A percentile compares a stretch with the other conserved stretches of the same genome.
Evolutionary conservation across 2,797 vertebrate genomes (phyloP).

Genomic region (Aulostomus chinensis): DNA sequence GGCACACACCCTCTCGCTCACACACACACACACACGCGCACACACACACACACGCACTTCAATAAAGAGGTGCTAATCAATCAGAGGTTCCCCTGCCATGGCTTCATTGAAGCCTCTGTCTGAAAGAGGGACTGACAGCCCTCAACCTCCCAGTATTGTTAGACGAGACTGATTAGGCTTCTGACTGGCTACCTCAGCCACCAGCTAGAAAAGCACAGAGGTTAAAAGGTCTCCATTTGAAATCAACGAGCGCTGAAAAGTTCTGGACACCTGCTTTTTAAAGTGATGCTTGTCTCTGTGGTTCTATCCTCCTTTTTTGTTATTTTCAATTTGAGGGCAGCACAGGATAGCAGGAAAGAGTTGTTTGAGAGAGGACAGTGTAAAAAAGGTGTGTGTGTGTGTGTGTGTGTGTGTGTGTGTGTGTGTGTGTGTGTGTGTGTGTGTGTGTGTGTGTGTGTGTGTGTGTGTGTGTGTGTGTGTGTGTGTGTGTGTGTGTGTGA

Average conservation of each 20-base stretch:
- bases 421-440: constrained; percentile 23
- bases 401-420: constrained; percentile 22
- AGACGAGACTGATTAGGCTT: constrained; percentile 77
- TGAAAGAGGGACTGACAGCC: constrained; percentile 81
- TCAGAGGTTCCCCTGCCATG: constrained; percentile 72
- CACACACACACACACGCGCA: constrained; percentile 33
- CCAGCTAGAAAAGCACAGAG: constrained; percentile 73
- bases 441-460: too few species aligned
- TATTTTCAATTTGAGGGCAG: constrained; percentile 71
- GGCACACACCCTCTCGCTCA: constrained; percentile 43
- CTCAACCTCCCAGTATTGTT: constrained; percentile 81
- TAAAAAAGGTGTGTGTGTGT: constrained; percentile 10
- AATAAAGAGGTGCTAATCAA: constrained; percentile 83
- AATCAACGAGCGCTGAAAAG: constrained; percentile 75
- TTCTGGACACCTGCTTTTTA: constrained; percentile 85
- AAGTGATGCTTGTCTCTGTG: constrained; percentile 75
- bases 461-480: constrained; percentile 28
- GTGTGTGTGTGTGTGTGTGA: constrained; percentile 44
- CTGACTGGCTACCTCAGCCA: constrained; percentile 77
- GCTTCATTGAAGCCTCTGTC: constrained; percentile 73
- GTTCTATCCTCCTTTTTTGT: constrained; percentile 72
- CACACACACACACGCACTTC: constrained; percentile 59
- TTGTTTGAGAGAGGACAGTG: constrained; percentile 58
- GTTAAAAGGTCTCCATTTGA: constrained; percentile 81
- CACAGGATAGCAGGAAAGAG: constrained; percentile 55